Evolutionary conservation across 2,113 vertebrate genomes (phyloP).

Genomic region (Siniperca knerii): DNA sequence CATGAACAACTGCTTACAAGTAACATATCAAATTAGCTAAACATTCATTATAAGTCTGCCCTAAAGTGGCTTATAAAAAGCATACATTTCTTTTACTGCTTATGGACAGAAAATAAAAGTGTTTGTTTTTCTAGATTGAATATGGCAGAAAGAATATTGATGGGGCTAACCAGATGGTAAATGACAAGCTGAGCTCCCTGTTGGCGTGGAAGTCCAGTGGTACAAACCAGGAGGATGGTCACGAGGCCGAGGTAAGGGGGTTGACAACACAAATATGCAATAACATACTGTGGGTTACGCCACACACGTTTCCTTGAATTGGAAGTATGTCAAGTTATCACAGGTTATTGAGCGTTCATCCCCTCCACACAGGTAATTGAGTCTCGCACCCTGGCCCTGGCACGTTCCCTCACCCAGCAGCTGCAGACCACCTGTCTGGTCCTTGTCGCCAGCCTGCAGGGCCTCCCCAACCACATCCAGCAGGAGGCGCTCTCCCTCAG

Average conservation of each 20-base stretch:
- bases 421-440: slow-evolving; percentile 92
- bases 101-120: background rate
- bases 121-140: slow-evolving; percentile 85
- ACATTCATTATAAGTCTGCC: background rate
- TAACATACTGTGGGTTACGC: background rate
- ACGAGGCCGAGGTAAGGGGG: slow-evolving; percentile 86
- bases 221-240: slow-evolving; percentile 71
- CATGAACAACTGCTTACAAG: background rate
- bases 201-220: slow-evolving; percentile 85
- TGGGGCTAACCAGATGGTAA: slow-evolving; percentile 89
- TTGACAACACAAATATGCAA: background rate
- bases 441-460: slow-evolving; percentile 87
- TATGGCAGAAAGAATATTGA: slow-evolving; percentile 89
- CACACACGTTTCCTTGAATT: background rate
- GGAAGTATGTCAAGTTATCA: background rate
- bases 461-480: slow-evolving; percentile 90
- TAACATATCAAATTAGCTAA: background rate
- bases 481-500: slow-evolving; percentile 86
- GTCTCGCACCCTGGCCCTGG: slow-evolving; percentile 89
- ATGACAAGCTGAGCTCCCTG: slow-evolving; percentile 86
- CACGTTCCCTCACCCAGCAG: slow-evolving; percentile 89
- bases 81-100: background rate
- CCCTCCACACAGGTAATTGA: slow-evolving; percentile 85
- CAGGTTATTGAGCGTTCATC: slow-evolving; percentile 20
- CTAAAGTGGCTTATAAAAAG: background rate